phyloP scores from a whole-genome alignment of 2,888 invertebrate species.

The Dynastes hyllus region DNA sequence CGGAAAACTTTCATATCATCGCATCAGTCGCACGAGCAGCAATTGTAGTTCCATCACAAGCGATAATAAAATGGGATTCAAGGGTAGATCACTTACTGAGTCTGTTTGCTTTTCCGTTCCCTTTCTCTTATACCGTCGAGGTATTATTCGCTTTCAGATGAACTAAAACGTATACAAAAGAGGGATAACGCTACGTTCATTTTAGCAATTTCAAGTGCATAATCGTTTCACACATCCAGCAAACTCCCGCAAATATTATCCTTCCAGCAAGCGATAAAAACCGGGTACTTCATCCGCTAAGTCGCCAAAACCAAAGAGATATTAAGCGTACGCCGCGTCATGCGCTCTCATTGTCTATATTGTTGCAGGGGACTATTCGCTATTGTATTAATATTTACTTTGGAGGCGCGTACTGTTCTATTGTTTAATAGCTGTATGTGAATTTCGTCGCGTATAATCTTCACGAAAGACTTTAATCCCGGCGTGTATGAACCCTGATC shows the following conservation, averaged over 20 bases:
- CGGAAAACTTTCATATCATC: background rate
- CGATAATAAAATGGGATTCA: background rate
- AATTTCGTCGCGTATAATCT: constrained; percentile 5
- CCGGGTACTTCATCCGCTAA: background rate
- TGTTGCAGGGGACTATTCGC: constrained; percentile 9
- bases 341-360: constrained; percentile 5
- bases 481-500: constrained; percentile 18
- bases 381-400: constrained; percentile 36
- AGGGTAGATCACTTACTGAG: background rate
- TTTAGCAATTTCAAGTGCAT: constrained; percentile 12
- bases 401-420: background rate
- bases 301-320: constrained; percentile 14
- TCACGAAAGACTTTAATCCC: constrained; percentile 26
- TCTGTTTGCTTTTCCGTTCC: background rate
- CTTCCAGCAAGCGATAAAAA: constrained; percentile 27
- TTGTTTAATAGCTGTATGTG: constrained; percentile 23
- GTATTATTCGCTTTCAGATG: constrained; percentile 12
- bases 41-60: background rate
- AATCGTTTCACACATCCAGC: constrained; percentile 13
- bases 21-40: background rate
- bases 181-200: background rate
- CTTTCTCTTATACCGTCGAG: background rate
- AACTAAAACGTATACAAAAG: background rate
- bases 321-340: background rate
- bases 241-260: constrained; percentile 16